These are phyloP conservation scores for Micromussa lordhowensis DNA, from an alignment of 92 coral and sea anemone genomes.

Conservation along the genomic window DNA sequence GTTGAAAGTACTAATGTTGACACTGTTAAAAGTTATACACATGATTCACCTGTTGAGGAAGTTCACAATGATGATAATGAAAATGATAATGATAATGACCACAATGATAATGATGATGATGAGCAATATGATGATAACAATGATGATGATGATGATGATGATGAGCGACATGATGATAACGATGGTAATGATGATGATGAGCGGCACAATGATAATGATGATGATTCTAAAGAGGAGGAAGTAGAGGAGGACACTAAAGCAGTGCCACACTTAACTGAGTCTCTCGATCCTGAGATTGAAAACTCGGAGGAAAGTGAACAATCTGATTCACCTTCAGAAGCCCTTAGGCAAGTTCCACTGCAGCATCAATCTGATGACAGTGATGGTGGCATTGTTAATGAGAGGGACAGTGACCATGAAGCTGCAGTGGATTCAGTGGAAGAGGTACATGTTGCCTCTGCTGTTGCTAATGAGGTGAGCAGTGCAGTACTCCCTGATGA, in stretches of 20 bases:
- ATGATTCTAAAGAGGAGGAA: constrained; percentile 8
- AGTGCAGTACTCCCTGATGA: neutral
- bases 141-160: neutral
- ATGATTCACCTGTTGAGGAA: constrained; percentile 27
- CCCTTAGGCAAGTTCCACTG: neutral
- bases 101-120: constrained; percentile 25
- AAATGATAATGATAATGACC: neutral
- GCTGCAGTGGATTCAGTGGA: neutral
- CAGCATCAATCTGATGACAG: constrained; percentile 21
- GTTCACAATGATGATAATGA: constrained; percentile 26
- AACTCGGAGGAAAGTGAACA: constrained; percentile 27
- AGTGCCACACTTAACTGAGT: neutral
- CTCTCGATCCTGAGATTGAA: constrained; percentile 8
- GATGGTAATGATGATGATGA: constrained; percentile 32
- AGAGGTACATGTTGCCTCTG: neutral
- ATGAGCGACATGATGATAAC: neutral
- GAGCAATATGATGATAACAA: neutral
- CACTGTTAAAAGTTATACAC: constrained; percentile 5
- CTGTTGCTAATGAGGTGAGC: constrained; percentile 13
- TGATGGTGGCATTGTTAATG: constrained; percentile 10
- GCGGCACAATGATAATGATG: neutral
- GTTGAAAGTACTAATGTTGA: constrained; percentile 7
- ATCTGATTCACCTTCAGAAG: constrained; percentile 23
- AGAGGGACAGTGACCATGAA: constrained; percentile 13
- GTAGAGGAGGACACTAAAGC: constrained; percentile 13